These are phyloP conservation scores for Drosophila nigricruria DNA, from an alignment of 2,888 invertebrate genomes.

Conservation along the genomic window DNA sequence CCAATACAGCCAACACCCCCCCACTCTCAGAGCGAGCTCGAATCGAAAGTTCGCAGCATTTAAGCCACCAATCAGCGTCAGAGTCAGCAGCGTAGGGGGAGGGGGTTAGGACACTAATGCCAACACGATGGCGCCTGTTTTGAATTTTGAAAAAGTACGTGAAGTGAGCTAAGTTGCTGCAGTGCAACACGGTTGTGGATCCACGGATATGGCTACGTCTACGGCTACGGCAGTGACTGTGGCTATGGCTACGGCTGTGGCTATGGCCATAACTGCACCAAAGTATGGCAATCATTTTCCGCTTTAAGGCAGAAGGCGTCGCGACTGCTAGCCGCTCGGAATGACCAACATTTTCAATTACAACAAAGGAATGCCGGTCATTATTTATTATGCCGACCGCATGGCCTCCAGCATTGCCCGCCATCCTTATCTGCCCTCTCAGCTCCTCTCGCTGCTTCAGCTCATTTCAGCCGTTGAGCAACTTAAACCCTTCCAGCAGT, in stretches of 20 bases:
- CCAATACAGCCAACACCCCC: constrained; percentile 5
- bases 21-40: constrained; percentile 1
- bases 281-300: constrained; percentile 83
- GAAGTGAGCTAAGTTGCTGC: constrained; percentile 51
- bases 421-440: background rate
- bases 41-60: constrained; percentile 59
- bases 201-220: background rate
- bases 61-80: constrained; percentile 81
- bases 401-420: constrained; percentile 64
- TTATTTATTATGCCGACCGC: constrained; percentile 83
- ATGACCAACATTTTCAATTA: constrained; percentile 84
- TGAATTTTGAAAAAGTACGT: constrained; percentile 81
- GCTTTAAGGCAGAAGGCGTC: constrained; percentile 73
- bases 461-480: constrained; percentile 69
- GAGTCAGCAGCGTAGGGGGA: constrained; percentile 38
- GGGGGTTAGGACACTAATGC: constrained; percentile 48
- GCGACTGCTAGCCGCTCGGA: constrained; percentile 58
- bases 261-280: constrained; percentile 67
- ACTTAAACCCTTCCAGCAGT: constrained; percentile 71
- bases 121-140: constrained; percentile 75
- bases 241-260: background rate
- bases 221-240: background rate
- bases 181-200: constrained; percentile 43
- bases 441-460: constrained; percentile 16
- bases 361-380: constrained; percentile 82